Percentiles rank a stretch among this genome's conserved stretches.
Conservation (phyloP, 2,888 invertebrate genomes). For the Eupithecia subfuscata region DNA sequence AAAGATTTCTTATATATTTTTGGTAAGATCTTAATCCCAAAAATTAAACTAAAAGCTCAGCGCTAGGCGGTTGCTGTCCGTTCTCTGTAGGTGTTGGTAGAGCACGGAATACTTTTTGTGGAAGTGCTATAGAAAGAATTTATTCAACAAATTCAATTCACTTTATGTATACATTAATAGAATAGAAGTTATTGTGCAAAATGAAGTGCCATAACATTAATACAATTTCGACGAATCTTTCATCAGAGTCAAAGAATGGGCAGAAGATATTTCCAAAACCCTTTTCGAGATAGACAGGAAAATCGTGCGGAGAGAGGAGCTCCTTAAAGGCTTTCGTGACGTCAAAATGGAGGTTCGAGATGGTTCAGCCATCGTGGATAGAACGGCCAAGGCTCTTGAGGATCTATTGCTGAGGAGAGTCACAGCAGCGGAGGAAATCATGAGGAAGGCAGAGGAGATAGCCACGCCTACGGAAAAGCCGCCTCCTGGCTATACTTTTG, state of each 20-base stretch:
- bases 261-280: slow-evolving; percentile 63
- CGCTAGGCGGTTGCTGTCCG: neutral
- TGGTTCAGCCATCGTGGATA: slow-evolving; percentile 68
- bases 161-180: neutral
- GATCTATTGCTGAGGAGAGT: slow-evolving; percentile 62
- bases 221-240: neutral
- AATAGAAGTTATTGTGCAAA: neutral
- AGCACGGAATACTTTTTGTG: neutral
- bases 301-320: slow-evolving; percentile 64
- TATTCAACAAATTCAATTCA: neutral
- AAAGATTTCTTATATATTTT: no score
- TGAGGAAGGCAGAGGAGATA: slow-evolving; percentile 69
- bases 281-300: slow-evolving; percentile 61
- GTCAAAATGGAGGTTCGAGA: slow-evolving; percentile 64
- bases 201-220: neutral
- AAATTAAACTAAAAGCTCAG: neutral
- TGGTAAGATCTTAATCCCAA: no score
- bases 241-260: slow-evolving; percentile 70
- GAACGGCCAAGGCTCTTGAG: slow-evolving; percentile 62
- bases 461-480: slow-evolving; percentile 52
- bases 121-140: neutral
- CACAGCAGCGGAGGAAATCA: slow-evolving; percentile 69
- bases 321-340: slow-evolving; percentile 64
- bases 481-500: slow-evolving; percentile 59
- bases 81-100: neutral